These are phyloP conservation scores for Poeciliopsis retropinna DNA, from an alignment of 2,113 vertebrate genomes.

Conservation along the genomic window DNA sequence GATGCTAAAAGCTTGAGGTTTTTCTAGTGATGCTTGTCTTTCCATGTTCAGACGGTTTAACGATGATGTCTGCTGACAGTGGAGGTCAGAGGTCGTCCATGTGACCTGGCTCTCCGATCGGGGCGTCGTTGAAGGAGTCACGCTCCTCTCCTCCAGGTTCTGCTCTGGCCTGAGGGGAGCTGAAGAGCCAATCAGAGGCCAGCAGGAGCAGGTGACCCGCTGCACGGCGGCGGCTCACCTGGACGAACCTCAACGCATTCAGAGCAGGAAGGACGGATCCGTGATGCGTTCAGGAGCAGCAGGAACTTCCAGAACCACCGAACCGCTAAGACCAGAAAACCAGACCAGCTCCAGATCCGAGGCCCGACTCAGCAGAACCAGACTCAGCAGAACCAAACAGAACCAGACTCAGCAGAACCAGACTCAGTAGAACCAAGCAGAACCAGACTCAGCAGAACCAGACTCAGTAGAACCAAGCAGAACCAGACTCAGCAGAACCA, in stretches of 20 bases:
- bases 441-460: too few relatives aligned
- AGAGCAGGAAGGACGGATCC: background rate
- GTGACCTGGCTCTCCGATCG: background rate
- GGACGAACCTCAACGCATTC: background rate
- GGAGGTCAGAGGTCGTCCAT: background rate
- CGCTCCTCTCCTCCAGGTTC: background rate
- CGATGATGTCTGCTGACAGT: background rate
- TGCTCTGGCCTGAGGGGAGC: background rate
- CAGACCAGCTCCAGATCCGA: too few relatives aligned
- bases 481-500: too few relatives aligned
- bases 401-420: too few relatives aligned
- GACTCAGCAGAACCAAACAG: too few relatives aligned
- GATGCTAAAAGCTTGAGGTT: too few relatives aligned
- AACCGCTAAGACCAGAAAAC: too few relatives aligned
- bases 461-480: too few relatives aligned
- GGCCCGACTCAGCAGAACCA: too few relatives aligned
- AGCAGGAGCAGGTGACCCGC: background rate
- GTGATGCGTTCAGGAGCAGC: background rate
- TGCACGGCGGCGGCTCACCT: background rate
- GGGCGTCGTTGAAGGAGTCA: background rate
- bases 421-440: too few relatives aligned
- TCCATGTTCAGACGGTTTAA: background rate
- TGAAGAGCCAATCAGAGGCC: constrained; percentile 37
- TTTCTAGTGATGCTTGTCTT: too few relatives aligned
- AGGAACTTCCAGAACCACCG: background rate